Base-by-base conservation (phyloP, 2,797 vertebrate genomes). In the Tinamus major region DNA sequence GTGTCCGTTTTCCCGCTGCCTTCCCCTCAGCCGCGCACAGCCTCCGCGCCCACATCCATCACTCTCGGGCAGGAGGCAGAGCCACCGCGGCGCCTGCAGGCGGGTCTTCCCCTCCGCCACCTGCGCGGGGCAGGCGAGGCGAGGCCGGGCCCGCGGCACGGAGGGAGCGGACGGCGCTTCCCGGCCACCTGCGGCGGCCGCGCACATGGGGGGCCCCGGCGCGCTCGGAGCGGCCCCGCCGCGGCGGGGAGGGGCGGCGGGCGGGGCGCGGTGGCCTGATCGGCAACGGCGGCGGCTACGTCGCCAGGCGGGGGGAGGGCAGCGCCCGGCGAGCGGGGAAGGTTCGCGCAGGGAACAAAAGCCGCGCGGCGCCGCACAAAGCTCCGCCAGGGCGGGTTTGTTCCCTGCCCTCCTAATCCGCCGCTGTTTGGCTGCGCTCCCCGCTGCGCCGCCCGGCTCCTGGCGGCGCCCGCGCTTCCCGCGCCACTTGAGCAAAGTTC, bases 211-310 rank as follows among this genome's bases (percentile, higher is more conserved):
- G 42, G n/a, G n/a, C n/a, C n/a, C 42, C 42, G 42, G 42, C 14
- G 42, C 42, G 42, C 14, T 17, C 37, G 17, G 37, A 33, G 80
- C 44, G 44, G 44, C 44, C 44, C 26, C 33, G 46, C n/a, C n/a
- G n/a, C n/a, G 63, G 51, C 26, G 72, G 12, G 75, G 76, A 81
- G 90, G 76, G 87, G 67, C 15, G 78, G 94, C 84, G 92, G 94
- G 93, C 59, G 37, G 82, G 90, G 92, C 76, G 93, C 89, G 85
- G 89, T 92, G 92, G 93, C 89, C 87, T 94, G 93, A 92, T 95
- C 90, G 64, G 55, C 85, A 61, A 55, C 72, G 64, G 88, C 79
- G 79, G 13, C 21, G n/a, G 68, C 91, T 79, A 92, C 94, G 92
- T 87, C 59, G 61, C 41, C 61, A 8, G 53, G 62, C 55, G 49